Base-by-base conservation (phyloP, 2,797 vertebrate genomes). In the Phoeniculus purpureus region DNA sequence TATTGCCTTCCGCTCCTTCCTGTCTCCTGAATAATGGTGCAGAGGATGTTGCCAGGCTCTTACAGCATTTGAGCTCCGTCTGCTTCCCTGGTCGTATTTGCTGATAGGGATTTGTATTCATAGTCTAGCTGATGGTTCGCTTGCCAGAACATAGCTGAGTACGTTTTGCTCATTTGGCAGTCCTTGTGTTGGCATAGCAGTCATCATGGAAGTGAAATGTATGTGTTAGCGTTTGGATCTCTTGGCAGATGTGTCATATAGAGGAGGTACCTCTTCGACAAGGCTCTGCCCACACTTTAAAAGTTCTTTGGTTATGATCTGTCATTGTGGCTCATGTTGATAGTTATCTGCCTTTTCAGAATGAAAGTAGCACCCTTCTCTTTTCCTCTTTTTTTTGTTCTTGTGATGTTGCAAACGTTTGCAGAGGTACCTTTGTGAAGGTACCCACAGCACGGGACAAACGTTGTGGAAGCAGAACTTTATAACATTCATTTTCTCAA, bases 91-190 rank as follows among this genome's bases (percentile, higher is more conserved):
- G 12, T 84, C 21, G 2, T 94, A 73, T 67, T 86, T 93, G 31
- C 51, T 84, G 75, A 59, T 77, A 66, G 61, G 54, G 56, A 79
- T 93, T 91, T 86, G 71, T 92, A 75, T 89, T 91, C 40, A 51
- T 73, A 88, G 81, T 73, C 37, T 60, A 92, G 54, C 43, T 92
- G 82, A 31, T 87, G 64, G 89, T 83, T 88, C 58, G 52, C 83
- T 85, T 92, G 54, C 74, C 17, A 65, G n/a, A 56, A 34, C 58
- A 10, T 48, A 66, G 66, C 66, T 78, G 66, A 78, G 62, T 58
- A 62, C 52, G 75, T 93, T 3, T 66, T 43, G 67, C 80, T 91
- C 67, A 40, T 75, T 86, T 90, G 78, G 80, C 89, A 81, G 27
- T 47, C 5, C 32, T 26, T 45, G 55, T 87, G 43, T 92, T 94